A percentile compares a stretch with the other conserved stretches of the same genome.
Evolutionary conservation across 2,888 invertebrate genomes (phyloP).

Genomic region (Abscondita cerata): DNA sequence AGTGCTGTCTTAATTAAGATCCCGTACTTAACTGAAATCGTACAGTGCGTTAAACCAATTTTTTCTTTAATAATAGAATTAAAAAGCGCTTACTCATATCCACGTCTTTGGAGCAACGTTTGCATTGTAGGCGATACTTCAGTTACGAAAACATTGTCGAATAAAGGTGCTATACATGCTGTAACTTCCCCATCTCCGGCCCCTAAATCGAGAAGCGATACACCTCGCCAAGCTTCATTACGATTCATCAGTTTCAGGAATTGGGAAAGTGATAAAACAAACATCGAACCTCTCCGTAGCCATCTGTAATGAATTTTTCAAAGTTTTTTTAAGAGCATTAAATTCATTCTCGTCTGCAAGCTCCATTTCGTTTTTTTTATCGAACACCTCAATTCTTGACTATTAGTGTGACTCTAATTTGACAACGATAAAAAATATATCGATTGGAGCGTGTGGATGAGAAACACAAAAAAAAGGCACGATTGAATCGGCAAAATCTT

Average conservation of each 20-base stretch:
- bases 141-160: conserved; percentile 80
- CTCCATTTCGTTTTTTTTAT: too few species aligned
- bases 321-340: not conserved
- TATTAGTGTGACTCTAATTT: too few species aligned
- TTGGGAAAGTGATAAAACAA: conserved; percentile 87
- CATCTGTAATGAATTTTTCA: conserved; percentile 64
- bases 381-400: too few species aligned
- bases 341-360: too few species aligned
- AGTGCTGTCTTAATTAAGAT: conserved; percentile 53
- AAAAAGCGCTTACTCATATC: conserved; percentile 71
- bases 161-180: conserved; percentile 76
- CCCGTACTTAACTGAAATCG: conserved; percentile 45
- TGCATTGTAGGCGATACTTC: conserved; percentile 93
- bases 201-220: conserved; percentile 82
- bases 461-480: too few species aligned
- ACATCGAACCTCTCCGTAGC: conserved; percentile 94
- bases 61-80: conserved; percentile 5
- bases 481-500: too few species aligned
- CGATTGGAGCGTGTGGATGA: too few species aligned
- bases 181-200: conserved; percentile 97
- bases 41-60: conserved; percentile 9
- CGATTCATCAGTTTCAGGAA: conserved; percentile 69
- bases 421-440: too few species aligned
- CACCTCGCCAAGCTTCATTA: conserved; percentile 55
- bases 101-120: conserved; percentile 75